phyloP scores from a whole-genome alignment of 2,797 vertebrate species.

The Sparidentex hasta region DNA sequence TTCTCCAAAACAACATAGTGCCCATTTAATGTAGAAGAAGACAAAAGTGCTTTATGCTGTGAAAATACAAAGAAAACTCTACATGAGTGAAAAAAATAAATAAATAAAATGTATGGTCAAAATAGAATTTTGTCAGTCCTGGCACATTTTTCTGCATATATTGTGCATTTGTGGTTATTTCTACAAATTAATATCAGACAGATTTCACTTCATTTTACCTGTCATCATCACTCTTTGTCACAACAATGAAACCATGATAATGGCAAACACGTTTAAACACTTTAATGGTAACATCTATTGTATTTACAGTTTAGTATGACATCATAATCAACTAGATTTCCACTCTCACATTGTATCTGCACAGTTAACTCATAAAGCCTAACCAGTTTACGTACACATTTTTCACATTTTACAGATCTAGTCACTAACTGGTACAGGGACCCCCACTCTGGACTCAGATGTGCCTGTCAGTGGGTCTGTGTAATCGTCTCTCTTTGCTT shows the following conservation, averaged over 20 bases:
- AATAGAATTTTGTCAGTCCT: conserved; percentile 16
- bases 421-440: conserved; percentile 78
- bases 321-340: conserved; percentile 5
- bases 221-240: conserved; percentile 4
- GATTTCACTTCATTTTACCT: neutral
- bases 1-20: too few species aligned
- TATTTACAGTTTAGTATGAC: conserved; percentile 26
- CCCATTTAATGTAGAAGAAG: neutral
- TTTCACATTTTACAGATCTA: conserved; percentile 45
- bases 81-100: neutral
- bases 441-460: conserved; percentile 44
- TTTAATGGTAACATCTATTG: conserved; percentile 8
- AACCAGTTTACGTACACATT: conserved; percentile 13
- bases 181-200: neutral
- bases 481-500: conserved; percentile 73
- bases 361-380: conserved; percentile 33
- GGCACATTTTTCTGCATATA: conserved; percentile 38
- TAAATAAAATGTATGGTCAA: neutral
- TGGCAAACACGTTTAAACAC: conserved; percentile 8
- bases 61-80: conserved; percentile 7
- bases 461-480: conserved; percentile 60
- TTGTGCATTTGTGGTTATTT: neutral
- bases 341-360: neutral
- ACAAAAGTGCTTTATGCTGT: conserved; percentile 14
- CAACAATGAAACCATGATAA: conserved; percentile 8